These are phyloP conservation scores for Trichopoda pennipes DNA, from an alignment of 2,888 invertebrate species.

Conservation along the genomic window DNA sequence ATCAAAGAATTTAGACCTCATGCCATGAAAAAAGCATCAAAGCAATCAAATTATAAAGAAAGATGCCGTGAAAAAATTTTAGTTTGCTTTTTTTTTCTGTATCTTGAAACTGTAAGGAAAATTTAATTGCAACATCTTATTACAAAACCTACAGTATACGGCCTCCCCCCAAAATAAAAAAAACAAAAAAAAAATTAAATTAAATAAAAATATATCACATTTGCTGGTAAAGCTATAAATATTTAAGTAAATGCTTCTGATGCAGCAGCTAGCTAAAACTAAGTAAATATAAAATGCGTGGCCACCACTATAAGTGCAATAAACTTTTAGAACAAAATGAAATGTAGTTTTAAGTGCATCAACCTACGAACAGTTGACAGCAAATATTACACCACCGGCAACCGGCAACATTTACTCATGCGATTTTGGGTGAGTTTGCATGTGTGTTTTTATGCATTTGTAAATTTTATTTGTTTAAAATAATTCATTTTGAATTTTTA, in stretches of 20 bases:
- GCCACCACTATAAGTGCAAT: slow-evolving; percentile 56
- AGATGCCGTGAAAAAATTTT: slow-evolving; percentile 13
- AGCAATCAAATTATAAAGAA: neutral
- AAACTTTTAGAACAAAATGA: slow-evolving; percentile 43
- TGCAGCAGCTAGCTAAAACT: slow-evolving; percentile 25
- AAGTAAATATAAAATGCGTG: slow-evolving; percentile 51
- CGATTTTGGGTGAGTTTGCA: slow-evolving; percentile 5
- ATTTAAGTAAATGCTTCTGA: slow-evolving; percentile 14
- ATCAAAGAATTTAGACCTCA: slow-evolving; percentile 26
- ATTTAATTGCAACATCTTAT: neutral
- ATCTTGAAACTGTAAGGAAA: neutral
- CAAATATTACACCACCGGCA: slow-evolving; percentile 54
- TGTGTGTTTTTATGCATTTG: slow-evolving; percentile 6
- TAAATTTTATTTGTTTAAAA: slow-evolving; percentile 53
- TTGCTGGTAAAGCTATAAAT: slow-evolving; percentile 33
- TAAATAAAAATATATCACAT: no score
- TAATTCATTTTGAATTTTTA: slow-evolving; percentile 43
- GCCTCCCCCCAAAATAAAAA: no score
- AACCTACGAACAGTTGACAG: slow-evolving; percentile 38
- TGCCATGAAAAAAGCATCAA: slow-evolving; percentile 43
- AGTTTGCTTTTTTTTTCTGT: slow-evolving; percentile 3
- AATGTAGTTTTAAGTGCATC: slow-evolving; percentile 54
- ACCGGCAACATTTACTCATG: slow-evolving; percentile 34
- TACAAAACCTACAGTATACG: slow-evolving; percentile 38
- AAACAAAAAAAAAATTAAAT: neutral